Evolutionary conservation across 2,888 invertebrate species (phyloP).

Genomic region (Tineola bisselliella): DNA sequence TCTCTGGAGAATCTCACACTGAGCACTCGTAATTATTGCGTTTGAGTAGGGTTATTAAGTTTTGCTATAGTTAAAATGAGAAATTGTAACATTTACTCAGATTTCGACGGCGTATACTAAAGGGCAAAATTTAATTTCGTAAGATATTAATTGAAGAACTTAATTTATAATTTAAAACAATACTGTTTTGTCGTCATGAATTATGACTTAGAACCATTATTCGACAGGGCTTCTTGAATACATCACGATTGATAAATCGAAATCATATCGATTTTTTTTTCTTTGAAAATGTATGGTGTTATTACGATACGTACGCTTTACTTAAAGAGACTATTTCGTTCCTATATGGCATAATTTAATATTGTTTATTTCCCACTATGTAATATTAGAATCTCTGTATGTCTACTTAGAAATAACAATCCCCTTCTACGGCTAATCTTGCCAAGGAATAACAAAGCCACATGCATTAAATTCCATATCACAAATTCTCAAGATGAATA

Average conservation of each 20-base stretch:
- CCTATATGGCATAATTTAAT: no score
- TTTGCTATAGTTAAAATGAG: constrained; percentile 64
- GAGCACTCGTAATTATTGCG: constrained; percentile 63
- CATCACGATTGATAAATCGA: no score
- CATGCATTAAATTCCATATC: neutral
- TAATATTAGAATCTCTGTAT: no score
- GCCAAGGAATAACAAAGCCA: neutral
- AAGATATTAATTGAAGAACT: neutral
- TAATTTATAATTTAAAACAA: constrained; percentile 1
- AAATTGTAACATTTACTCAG: constrained; percentile 60
- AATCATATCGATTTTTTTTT: no score
- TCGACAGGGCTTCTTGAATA: no score
- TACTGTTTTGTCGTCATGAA: neutral
- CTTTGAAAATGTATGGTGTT: no score
- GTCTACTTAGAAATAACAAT: no score
- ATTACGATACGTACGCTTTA: no score
- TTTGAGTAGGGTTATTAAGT: constrained; percentile 64
- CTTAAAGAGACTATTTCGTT: no score
- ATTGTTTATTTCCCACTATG: no score
- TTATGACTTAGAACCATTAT: neutral
- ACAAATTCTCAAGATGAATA: neutral
- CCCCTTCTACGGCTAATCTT: neutral
- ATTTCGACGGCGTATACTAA: constrained; percentile 30
- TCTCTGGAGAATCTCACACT: constrained; percentile 57
- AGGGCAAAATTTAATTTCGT: constrained; percentile 59